A percentile compares a stretch with the other conserved stretches of the same genome.
phyloP scores from a whole-genome alignment of 1,140 invertebrate genomes.

The Zaprionus ghesquierei region DNA sequence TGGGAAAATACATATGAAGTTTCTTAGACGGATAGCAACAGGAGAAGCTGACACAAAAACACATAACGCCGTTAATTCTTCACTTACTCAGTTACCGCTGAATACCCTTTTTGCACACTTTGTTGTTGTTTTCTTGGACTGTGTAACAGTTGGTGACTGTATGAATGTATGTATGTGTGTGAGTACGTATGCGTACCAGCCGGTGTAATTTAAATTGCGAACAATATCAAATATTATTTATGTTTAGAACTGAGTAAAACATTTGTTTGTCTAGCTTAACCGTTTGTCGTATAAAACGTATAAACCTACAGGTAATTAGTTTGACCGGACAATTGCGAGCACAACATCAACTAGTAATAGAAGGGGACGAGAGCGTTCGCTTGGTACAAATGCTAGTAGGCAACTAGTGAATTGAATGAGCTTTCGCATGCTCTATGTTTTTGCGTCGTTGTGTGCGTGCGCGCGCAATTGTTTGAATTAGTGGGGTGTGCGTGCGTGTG shows the following conservation, averaged over 20 bases:
- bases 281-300: background rate
- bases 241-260: background rate
- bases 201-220: background rate
- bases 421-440: slow-evolving; percentile 26
- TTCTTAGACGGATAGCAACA: slow-evolving; percentile 2
- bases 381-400: slow-evolving; percentile 26
- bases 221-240: background rate
- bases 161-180: too few relatives aligned
- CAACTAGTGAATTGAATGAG: slow-evolving; percentile 31
- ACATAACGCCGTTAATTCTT: slow-evolving; percentile 4
- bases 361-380: slow-evolving; percentile 12
- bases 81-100: slow-evolving; percentile 16
- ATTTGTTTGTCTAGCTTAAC: background rate
- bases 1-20: background rate
- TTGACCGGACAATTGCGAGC: slow-evolving; percentile 1
- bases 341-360: background rate
- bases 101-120: background rate
- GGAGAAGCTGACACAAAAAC: slow-evolving; percentile 8
- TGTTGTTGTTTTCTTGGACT: background rate
- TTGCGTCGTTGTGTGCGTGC: slow-evolving; percentile 31
- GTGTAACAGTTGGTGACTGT: background rate
- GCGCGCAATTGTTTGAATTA: slow-evolving; percentile 40
- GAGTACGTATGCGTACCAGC: background rate
- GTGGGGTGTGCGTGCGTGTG: slow-evolving; percentile 30
- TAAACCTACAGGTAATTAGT: slow-evolving; percentile 4